Conservation (phyloP, 2,113 vertebrate species). For the Forbesichthys papilliferus region DNA sequence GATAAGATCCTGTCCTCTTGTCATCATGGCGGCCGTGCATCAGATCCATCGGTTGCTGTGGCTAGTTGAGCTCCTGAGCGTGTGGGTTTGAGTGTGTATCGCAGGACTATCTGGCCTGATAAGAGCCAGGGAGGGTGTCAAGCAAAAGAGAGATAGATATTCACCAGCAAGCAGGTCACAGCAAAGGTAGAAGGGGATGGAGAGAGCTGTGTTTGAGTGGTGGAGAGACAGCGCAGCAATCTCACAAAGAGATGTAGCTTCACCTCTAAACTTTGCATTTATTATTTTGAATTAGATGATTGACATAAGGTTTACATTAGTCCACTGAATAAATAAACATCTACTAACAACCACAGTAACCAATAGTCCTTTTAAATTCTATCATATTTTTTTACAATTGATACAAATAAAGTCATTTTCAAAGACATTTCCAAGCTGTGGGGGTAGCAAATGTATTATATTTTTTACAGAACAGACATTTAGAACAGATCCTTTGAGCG, state of each 20-base stretch:
- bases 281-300: too few relatives aligned
- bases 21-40: constrained; percentile 59
- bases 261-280: too few relatives aligned
- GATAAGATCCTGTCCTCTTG: constrained; percentile 69
- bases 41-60: constrained; percentile 57
- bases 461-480: too few relatives aligned
- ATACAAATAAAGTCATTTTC: too few relatives aligned
- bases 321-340: too few relatives aligned
- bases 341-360: too few relatives aligned
- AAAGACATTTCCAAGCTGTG: too few relatives aligned
- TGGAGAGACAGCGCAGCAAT: constrained; percentile 10
- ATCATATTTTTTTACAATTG: too few relatives aligned
- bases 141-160: constrained; percentile 36
- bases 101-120: constrained; percentile 51
- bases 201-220: not conserved
- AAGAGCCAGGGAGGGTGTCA: constrained; percentile 36
- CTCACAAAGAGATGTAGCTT: not conserved
- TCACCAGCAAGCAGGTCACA: constrained; percentile 21
- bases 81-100: constrained; percentile 55
- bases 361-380: too few relatives aligned
- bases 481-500: too few relatives aligned
- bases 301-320: too few relatives aligned
- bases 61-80: constrained; percentile 49
- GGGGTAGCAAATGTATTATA: too few relatives aligned
- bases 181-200: constrained; percentile 21